Evolutionary conservation across 53 echinoderm and acorn worm genomes (phyloP).

Genomic region (Paelopatides confundens): DNA sequence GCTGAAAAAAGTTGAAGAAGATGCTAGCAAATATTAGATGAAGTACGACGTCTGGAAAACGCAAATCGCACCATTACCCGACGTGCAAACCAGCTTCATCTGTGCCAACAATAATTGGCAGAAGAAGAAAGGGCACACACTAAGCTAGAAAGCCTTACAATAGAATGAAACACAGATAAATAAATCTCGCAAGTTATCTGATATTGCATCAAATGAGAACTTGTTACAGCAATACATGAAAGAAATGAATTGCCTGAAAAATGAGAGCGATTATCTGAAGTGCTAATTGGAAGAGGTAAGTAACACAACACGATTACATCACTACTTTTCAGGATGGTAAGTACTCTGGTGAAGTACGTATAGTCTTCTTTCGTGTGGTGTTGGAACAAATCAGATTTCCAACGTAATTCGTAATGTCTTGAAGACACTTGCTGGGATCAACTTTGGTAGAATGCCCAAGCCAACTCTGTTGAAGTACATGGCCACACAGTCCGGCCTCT

Average conservation of each 20-base stretch:
- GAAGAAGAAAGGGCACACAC: not conserved
- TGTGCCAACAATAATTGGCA: not conserved
- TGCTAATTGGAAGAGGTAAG: conserved; percentile 67
- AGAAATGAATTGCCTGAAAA: not conserved
- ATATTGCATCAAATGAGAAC: not conserved
- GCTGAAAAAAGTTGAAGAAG: not conserved
- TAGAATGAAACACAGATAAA: not conserved
- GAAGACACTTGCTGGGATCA: conserved; percentile 41
- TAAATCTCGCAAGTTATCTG: not conserved
- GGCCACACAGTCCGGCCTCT: conserved; percentile 68
- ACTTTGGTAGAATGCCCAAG: conserved; percentile 70
- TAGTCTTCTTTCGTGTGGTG: conserved; percentile 57
- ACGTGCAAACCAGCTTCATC: not conserved
- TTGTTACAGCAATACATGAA: not conserved
- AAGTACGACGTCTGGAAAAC: not conserved
- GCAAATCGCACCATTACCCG: not conserved
- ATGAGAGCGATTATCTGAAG: conserved; percentile 46
- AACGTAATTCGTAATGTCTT: conserved; percentile 63
- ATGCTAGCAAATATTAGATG: not conserved
- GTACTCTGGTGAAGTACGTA: conserved; percentile 56
- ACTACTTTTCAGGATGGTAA: conserved; percentile 57
- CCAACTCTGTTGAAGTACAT: conserved; percentile 55
- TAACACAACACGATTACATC: conserved; percentile 58
- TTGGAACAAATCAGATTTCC: conserved; percentile 62
- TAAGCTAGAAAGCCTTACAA: not conserved